Conservation (phyloP, 2,888 invertebrate species). For the Trissoscelio sp. region DNA sequence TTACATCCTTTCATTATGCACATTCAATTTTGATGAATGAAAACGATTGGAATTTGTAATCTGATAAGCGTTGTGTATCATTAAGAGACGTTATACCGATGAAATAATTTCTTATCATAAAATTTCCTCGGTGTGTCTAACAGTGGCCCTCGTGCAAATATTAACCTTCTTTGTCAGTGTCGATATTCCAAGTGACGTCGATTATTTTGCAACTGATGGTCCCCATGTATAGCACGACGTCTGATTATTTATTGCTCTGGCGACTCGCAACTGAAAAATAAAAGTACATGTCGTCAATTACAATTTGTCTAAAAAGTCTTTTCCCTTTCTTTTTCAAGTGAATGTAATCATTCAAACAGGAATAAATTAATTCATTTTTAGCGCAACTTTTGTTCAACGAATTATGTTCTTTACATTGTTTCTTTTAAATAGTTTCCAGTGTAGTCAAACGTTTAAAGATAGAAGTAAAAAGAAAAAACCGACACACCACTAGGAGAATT, state of each 20-base stretch:
- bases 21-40: conserved; percentile 23
- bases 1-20: background rate
- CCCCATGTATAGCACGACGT: conserved; percentile 65
- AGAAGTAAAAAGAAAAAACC: conserved; percentile 38
- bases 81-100: conserved; percentile 34
- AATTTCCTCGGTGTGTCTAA: conserved; percentile 41
- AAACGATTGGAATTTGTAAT: conserved; percentile 25
- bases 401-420: conserved; percentile 13
- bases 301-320: conserved; percentile 37
- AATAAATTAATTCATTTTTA: conserved; percentile 12
- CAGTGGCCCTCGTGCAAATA: conserved; percentile 45
- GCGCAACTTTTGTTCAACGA: background rate
- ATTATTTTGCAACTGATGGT: conserved; percentile 79
- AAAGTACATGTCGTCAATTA: conserved; percentile 27
- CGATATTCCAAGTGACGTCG: conserved; percentile 77
- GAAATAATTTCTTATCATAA: conserved; percentile 49
- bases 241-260: conserved; percentile 53
- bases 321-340: conserved; percentile 2
- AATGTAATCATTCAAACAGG: conserved; percentile 9
- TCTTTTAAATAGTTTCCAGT: conserved; percentile 46
- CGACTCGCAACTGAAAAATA: conserved; percentile 39
- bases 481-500: conserved; percentile 39
- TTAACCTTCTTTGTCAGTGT: conserved; percentile 77
- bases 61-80: conserved; percentile 43
- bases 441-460: conserved; percentile 42